Conservation (phyloP, 2,888 invertebrate genomes). For the Lycaena phlaeas region DNA sequence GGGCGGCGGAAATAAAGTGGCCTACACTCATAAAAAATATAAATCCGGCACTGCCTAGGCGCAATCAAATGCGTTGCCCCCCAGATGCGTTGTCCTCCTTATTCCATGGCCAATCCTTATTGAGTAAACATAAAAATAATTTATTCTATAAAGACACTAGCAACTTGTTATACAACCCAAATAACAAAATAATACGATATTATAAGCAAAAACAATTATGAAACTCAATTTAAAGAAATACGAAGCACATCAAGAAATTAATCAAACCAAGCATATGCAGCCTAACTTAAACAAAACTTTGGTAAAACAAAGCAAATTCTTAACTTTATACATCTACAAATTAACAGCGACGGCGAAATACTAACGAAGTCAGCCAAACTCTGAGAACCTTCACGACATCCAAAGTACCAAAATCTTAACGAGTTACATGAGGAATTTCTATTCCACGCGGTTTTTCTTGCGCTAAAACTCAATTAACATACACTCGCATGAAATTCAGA, state of each 20-base stretch:
- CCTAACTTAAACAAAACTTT: conserved; percentile 18
- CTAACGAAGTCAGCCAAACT: conserved; percentile 29
- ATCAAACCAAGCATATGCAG: conserved; percentile 12
- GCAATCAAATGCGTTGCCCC: too few relatives aligned
- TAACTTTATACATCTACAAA: conserved; percentile 31
- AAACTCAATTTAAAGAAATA: conserved; percentile 6
- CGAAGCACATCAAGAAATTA: conserved; percentile 1
- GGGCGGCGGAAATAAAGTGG: too few relatives aligned
- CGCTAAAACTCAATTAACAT: conserved; percentile 52
- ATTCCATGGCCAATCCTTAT: too few relatives aligned
- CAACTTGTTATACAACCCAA: too few relatives aligned
- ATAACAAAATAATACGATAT: too few relatives aligned
- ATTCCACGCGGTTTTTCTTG: conserved; percentile 46
- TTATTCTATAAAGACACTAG: too few relatives aligned
- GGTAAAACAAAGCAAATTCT: conserved; percentile 24
- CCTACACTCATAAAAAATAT: too few relatives aligned
- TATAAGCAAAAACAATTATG: not conserved
- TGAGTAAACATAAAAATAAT: too few relatives aligned
- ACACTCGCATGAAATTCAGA: conserved; percentile 62
- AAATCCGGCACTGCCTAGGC: too few relatives aligned
- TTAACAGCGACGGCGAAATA: conserved; percentile 34
- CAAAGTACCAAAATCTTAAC: conserved; percentile 28
- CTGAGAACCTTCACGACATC: conserved; percentile 6
- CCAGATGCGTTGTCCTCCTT: too few relatives aligned
- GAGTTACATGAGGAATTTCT: conserved; percentile 30